A percentile compares a stretch with the other conserved stretches of the same genome.
Conservation (phyloP, 1,140 invertebrate species). For the Drosophila ogumai region DNA sequence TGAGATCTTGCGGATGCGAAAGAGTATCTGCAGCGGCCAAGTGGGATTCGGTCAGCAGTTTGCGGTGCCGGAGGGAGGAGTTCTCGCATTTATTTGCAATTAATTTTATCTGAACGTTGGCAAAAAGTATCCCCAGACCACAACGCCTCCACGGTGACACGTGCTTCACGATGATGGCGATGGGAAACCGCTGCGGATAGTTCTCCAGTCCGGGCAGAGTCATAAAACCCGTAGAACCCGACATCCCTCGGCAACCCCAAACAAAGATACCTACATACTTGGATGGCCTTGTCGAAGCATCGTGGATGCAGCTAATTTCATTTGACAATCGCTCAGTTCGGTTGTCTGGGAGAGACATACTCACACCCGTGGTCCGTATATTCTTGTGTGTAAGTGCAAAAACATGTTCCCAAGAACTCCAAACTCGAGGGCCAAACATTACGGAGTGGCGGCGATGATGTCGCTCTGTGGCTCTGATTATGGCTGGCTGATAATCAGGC, state of each 20-base stretch:
- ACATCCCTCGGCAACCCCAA: constrained; percentile 5
- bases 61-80: constrained; percentile 18
- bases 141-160: constrained; percentile 61
- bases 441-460: constrained; percentile 37
- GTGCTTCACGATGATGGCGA: constrained; percentile 36
- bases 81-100: constrained; percentile 61
- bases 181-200: constrained; percentile 33
- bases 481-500: constrained; percentile 54
- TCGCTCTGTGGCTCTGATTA: constrained; percentile 56
- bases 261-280: constrained; percentile 25
- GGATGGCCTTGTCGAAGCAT: constrained; percentile 54
- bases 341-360: constrained; percentile 20
- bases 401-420: constrained; percentile 69
- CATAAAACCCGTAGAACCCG: constrained; percentile 31
- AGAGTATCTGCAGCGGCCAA: constrained; percentile 54
- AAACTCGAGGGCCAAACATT: constrained; percentile 3
- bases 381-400: constrained; percentile 70
- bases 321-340: constrained; percentile 66
- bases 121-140: constrained; percentile 52
- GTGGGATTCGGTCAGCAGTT: constrained; percentile 21
- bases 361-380: not conserved
- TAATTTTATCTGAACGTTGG: constrained; percentile 66
- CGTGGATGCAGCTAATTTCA: constrained; percentile 71
- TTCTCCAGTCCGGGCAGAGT: constrained; percentile 17
- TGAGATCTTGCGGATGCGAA: constrained; percentile 71